phyloP scores from a whole-genome alignment of 2,113 vertebrate species.

The Gopherus flavomarginatus region DNA sequence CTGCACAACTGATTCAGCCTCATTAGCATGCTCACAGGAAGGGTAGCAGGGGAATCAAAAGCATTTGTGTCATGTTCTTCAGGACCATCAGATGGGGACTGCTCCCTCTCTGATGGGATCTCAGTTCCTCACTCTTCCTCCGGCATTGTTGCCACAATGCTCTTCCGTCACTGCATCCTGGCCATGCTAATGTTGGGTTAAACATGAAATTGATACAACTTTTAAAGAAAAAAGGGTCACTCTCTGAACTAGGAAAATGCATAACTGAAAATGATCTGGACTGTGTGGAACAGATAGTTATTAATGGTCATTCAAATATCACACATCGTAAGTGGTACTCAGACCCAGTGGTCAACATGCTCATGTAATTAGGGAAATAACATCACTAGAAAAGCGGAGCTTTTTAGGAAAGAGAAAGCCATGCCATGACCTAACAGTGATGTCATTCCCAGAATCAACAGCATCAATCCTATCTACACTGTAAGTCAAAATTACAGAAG shows the following conservation, averaged over 20 bases:
- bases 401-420: background rate
- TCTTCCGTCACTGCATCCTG: background rate
- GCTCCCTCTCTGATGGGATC: background rate
- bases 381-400: background rate
- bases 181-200: background rate
- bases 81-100: background rate
- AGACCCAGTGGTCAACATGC: background rate
- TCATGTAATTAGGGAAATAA: background rate
- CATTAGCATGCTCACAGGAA: background rate
- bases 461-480: background rate
- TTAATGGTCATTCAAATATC: background rate
- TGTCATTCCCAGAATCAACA: background rate
- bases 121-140: background rate
- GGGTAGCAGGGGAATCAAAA: slow-evolving; percentile 2
- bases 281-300: background rate
- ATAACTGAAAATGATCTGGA: background rate
- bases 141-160: background rate
- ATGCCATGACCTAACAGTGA: background rate
- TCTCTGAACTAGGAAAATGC: background rate
- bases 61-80: background rate
- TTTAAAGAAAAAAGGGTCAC: background rate
- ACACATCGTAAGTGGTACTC: background rate
- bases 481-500: too few species aligned
- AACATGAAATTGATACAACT: background rate
- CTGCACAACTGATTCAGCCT: background rate